Evolutionary conservation across 1,140 invertebrate genomes (phyloP).

Genomic region (Pissodes strobi): DNA sequence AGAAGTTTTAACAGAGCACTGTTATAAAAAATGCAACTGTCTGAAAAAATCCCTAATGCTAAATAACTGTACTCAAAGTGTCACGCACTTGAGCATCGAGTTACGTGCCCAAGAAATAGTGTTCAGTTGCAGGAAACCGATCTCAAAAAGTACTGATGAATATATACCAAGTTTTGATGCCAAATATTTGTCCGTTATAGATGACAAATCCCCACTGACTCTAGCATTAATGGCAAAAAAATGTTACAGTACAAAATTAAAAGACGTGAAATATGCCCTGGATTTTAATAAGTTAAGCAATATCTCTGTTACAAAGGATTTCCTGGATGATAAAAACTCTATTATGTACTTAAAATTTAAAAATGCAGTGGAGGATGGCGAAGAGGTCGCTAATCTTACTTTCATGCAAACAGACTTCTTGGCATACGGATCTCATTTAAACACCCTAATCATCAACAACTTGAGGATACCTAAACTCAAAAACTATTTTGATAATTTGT

Average conservation of each 20-base stretch:
- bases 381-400: constrained; percentile 1
- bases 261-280: background rate
- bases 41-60: too few relatives aligned
- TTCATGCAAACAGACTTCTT: constrained; percentile 7
- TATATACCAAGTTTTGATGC: constrained; percentile 10
- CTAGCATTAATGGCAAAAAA: background rate
- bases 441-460: constrained; percentile 5
- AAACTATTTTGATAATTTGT: constrained; percentile 1
- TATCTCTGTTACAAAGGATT: background rate
- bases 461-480: background rate
- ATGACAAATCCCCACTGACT: constrained; percentile 9
- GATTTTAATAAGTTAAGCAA: background rate
- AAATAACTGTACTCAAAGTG: too few relatives aligned
- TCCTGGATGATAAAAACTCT: background rate
- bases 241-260: background rate
- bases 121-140: background rate
- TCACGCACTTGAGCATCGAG: background rate
- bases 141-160: background rate
- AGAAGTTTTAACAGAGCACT: too few relatives aligned
- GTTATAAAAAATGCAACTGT: too few relatives aligned
- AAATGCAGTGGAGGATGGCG: background rate
- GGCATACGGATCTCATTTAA: constrained; percentile 5
- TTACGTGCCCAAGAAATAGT: constrained; percentile 1
- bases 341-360: background rate
- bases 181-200: background rate